phyloP scores from a whole-genome alignment of 2,888 invertebrate species.

The Frankliniella fusca region DNA sequence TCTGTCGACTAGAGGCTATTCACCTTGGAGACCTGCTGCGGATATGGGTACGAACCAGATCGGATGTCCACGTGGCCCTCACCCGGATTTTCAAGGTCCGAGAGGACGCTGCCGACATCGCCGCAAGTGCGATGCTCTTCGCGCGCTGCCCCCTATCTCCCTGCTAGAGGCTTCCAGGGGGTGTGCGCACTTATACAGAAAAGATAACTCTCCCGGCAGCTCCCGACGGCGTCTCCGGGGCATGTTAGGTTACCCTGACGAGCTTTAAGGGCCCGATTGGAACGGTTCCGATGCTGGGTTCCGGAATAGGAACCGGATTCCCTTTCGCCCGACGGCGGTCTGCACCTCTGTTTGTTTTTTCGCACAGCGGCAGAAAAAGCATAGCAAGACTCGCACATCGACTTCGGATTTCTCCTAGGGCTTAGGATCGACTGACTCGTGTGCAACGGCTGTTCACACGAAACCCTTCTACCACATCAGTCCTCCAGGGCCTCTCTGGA shows the following conservation, averaged over 20 bases:
- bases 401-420: conserved; percentile 53
- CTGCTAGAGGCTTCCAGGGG: conserved; percentile 40
- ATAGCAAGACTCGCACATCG: conserved; percentile 44
- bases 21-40: conserved; percentile 73
- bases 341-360: conserved; percentile 2
- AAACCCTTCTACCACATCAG: conserved; percentile 59
- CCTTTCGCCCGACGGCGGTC: conserved; percentile 49
- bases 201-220: conserved; percentile 36
- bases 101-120: conserved; percentile 49
- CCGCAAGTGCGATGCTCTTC: conserved; percentile 50
- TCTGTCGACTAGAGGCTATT: conserved; percentile 64
- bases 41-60: conserved; percentile 63
- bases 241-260: conserved; percentile 52
- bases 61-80: conserved; percentile 45
- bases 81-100: conserved; percentile 46
- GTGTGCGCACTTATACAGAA: conserved; percentile 37
- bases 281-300: conserved; percentile 56
- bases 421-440: conserved; percentile 58
- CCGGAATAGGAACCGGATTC: conserved; percentile 57
- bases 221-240: conserved; percentile 55
- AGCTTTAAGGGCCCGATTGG: conserved; percentile 48
- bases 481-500: conserved; percentile 59
- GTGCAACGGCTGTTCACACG: conserved; percentile 59
- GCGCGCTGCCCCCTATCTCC: conserved; percentile 40
- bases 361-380: conserved; percentile 32